A percentile compares a stretch with the other conserved stretches of the same genome.
phyloP scores from a whole-genome alignment of 2,888 invertebrate species.

The Lydus trimaculatus region DNA sequence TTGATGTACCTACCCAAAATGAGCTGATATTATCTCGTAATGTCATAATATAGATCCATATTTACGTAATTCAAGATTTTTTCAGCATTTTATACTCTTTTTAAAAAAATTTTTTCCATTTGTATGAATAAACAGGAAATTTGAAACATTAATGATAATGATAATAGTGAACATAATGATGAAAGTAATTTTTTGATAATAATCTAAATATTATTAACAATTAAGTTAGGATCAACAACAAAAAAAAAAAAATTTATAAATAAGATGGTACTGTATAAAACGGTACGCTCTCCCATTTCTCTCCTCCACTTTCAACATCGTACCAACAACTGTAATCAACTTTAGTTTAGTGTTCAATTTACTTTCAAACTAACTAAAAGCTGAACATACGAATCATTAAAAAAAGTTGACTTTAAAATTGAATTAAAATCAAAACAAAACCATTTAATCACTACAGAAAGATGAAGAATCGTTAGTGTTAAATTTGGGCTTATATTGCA shows the following conservation, averaged over 20 bases:
- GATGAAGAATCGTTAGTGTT: slow-evolving; percentile 14
- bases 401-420: not conserved
- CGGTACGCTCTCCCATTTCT: slow-evolving; percentile 46
- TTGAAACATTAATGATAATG: not conserved
- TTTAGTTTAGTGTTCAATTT: slow-evolving; percentile 25
- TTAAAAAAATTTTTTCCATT: too few species aligned
- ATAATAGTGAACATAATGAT: not conserved
- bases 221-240: too few species aligned
- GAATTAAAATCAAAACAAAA: not conserved
- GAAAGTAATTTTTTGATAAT: slow-evolving; percentile 1
- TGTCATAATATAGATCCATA: too few species aligned
- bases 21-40: too few species aligned
- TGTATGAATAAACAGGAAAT: slow-evolving; percentile 6
- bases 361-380: slow-evolving; percentile 25
- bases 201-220: not conserved
- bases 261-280: slow-evolving; percentile 32
- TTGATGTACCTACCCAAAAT: too few species aligned
- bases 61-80: not conserved
- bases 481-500: not conserved
- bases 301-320: slow-evolving; percentile 46
- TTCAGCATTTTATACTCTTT: not conserved
- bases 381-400: slow-evolving; percentile 10
- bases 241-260: slow-evolving; percentile 3
- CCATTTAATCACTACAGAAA: slow-evolving; percentile 10
- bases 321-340: slow-evolving; percentile 25